Base-by-base conservation (phyloP, 2,113 vertebrate genomes). In the Trichechus manatus region DNA sequence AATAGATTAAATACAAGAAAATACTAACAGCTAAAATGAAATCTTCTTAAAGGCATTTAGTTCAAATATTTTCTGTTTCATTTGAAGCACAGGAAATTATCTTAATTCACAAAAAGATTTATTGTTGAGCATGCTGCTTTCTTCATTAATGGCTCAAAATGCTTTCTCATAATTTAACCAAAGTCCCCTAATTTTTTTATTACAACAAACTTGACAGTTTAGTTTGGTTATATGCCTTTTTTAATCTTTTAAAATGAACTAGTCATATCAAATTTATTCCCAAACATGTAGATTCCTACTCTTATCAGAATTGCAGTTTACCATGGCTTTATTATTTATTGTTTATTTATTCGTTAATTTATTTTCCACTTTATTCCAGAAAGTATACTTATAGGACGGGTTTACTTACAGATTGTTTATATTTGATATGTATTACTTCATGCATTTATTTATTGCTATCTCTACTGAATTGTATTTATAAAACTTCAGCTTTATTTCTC, bases 271-370 rank as follows among this genome's bases (percentile, higher is more conserved):
- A 66, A 88, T 59, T 87, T 59, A 85, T 92, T 84, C n/a, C 33
- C 14, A 17, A 88, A 70, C 25, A 22, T 47, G 14, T 39, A 42
- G 66, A 83, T 89, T 82, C 80, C 92, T 74, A 13, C 50, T 74
- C 29, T 77, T 83, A 90, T 68, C 64, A 89, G 91, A 96, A 85
- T 23, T 92, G 70, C 93, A 87, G 25, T 93, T 94, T 95, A 72
- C 86, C 80, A 42, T 53, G 36, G 53, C 88, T 96, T 79, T 95
- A 84, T 95, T 96, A 85, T 97, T 97, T 96, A 91, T 96, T 93
- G 93, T 95, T 97, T 93, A 93, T 97, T 97, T 89, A 96, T 89
- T 92, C 87, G 93, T 96, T 96, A 72, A 95, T 96, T 96, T 90
- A 92, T 96, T 95, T 64, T 85, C 64, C 47, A 61, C 56, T 87